Evolutionary conservation across 2,888 invertebrate genomes (phyloP), one percentile per base, ranked within the genome.

Genomic region (Abrostola tripartita): DNA sequence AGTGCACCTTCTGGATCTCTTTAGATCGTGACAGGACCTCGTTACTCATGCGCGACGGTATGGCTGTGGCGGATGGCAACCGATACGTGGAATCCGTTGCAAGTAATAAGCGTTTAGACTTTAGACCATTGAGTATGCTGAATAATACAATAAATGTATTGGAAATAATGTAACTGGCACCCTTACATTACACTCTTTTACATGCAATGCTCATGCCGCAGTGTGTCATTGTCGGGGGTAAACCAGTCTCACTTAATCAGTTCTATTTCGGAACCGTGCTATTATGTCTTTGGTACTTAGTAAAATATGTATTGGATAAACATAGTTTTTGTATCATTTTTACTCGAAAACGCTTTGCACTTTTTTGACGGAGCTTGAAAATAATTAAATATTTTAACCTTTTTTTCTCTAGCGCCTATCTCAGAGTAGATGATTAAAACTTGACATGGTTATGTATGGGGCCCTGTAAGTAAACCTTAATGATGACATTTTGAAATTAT

Each of bases 41-140:
- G 85, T 86, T 91, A 90, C 88, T 89, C 87, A 92, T 89, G 90
- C 91, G 86, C 85, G 86, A 85, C 87, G 83, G 77, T 71, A 77
- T 80, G 81, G 82, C 79, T 75, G 68, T 44, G 61, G 83, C 91
- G 90, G 90, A 90, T 91, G 90, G 90, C 85, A 88, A 90, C 91
- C 79, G 82, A 87, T 85, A 77, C 79, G 76, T 74, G 79, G 82
- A 81, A 81, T 79, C 77, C 66, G 81, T 70, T 74, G 55, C 74
- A 82, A 85, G 81, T 78, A 72, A 83, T 60, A 78, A 78, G 79
- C 79, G 79, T 61, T 78, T 63, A 41, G 51, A 62, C 37, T 61
- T 78, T 63, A 41, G 51, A 62, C 37, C 37, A 24, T 41, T 54
- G 40, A 11, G 24, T 12, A 10, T 37, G 10, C 7, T 11, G 36